These are phyloP conservation scores for Corbicula japonica DNA, from an alignment of 2,888 invertebrate species.

Conservation along the genomic window DNA sequence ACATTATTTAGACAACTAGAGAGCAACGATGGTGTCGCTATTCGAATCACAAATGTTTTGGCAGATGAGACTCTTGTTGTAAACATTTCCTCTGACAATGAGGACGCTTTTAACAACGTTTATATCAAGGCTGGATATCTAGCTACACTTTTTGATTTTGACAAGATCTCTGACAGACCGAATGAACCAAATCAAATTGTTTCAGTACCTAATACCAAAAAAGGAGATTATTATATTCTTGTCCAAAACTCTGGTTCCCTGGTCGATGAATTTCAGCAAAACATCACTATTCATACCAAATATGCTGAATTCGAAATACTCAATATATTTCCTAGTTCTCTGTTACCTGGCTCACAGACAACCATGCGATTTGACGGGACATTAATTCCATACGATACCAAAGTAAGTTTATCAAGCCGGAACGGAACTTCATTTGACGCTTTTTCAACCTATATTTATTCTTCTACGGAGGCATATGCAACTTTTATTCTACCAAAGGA, in stretches of 20 bases:
- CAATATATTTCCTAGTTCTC: conserved; percentile 4
- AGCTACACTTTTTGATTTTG: conserved; percentile 38
- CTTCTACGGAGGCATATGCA: conserved; percentile 32
- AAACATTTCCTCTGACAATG: not conserved
- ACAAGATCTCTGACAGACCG: conserved; percentile 17
- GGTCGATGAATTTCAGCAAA: not conserved
- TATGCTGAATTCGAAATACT: conserved; percentile 48
- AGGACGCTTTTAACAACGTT: conserved; percentile 20
- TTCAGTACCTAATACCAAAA: conserved; percentile 28
- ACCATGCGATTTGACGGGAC: conserved; percentile 37
- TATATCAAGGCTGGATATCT: conserved; percentile 25
- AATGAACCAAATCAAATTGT: conserved; percentile 22
- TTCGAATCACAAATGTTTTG: conserved; percentile 28
- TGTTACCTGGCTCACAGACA: conserved; percentile 6
- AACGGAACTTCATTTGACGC: not conserved
- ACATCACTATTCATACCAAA: conserved; percentile 10
- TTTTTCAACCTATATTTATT: conserved; percentile 17
- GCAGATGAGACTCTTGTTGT: conserved; percentile 36
- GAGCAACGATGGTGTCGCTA: not conserved
- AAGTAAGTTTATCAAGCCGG: conserved; percentile 11
- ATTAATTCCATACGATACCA: conserved; percentile 24
- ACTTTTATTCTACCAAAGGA: conserved; percentile 26
- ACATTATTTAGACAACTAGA: not conserved
- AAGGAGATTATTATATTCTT: conserved; percentile 31
- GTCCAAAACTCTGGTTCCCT: conserved; percentile 2